Base-by-base conservation (phyloP, 2,888 invertebrate genomes). In the Tanytarsus gracilentus region DNA sequence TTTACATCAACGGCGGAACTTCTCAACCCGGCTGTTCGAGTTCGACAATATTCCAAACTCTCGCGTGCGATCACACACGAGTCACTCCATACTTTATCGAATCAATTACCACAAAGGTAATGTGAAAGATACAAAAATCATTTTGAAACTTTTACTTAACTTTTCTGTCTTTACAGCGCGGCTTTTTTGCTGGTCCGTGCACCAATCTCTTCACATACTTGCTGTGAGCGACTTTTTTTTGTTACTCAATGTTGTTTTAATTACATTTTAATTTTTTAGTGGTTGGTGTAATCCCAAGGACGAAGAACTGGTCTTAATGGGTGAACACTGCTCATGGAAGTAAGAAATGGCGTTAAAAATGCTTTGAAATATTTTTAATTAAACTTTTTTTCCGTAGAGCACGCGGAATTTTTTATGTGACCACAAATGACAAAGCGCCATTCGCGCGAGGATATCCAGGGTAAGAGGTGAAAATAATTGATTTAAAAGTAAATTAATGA, bases 1-100 rank as follows among this genome's bases (percentile, higher is more conserved):
- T 89, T 71, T 91, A 90, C 71, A 86, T 91, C 52, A 91, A 91
- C 68, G 91, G 91, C 0, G 74, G 91, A 23, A 88, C 89, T 29
- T 87, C 89, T 68, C 91, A 91, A 67, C 91, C 91, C 0, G 90
- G 89, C 62, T 91, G 91, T 69, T 85, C 85, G 3, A 86, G 87
- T 61, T 81, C 86, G 63, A 88, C 88, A 0, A 77, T 90, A 51
- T 87, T 89, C 67, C 85, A 88, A 77, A 90, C 90, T 0, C 74
- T 91, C 62, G 86, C 91, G 25, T 91, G 91, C 71, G 91, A 91
- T 71, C 91, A 91, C 70, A 91, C 90, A 5, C 89, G 88, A 76
- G 91, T 91, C 62, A 90, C 91, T 2, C 91, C 91, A 8, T 90
- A 89, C 71, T 91, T 90, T 71, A 89, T 91, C 65, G 91, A 91